Evolutionary conservation across 2,113 vertebrate species (phyloP), one percentile per base, ranked within the genome.

Genomic region (Archocentrus centrarchus): DNA sequence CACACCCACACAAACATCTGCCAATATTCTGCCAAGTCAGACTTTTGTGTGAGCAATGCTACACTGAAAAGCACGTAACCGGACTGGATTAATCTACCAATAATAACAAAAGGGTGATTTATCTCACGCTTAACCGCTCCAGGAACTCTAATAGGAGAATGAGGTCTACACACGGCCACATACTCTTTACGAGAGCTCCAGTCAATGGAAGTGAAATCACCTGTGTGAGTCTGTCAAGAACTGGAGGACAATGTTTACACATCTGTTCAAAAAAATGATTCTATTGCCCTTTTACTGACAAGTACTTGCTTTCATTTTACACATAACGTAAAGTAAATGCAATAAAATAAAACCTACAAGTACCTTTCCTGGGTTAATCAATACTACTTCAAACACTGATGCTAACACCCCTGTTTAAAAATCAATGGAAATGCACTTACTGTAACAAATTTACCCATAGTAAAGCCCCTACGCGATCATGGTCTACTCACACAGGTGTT

Each of bases 401-500:
- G 22, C 62, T 14, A 75, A 41, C 75, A 8, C 27, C 22, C 13
- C 5, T 32, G 15, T 44, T 62, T 44, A 35, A 37, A 35, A 57
- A 50, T 79, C 66, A 44, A 68, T 68, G 5, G 2, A 79, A 82
- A 78, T 24, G 4, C 41, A 58, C n/a, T 59, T n/a, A 59, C n/a
- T 8, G 64, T 18, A 59, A 32, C 44, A 81, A 62, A 73, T 79
- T 60, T 77, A n/a, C 47, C 27, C 47, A n/a, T 0, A 39, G 50
- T 66, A 59, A 59, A 63, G 39, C 75, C 37, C 53, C 20, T 47
- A 1, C 11, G 47, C 61, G 11, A 73, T 11, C 24, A 32, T 18
- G 17, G 8, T 41, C 41, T 70, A 30, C 44, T 75, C 64, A 78
- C 50, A 60, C 60, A n/a, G 80, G 60, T 86, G 80, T 53, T 86